Base-by-base conservation (phyloP, 2,797 vertebrate genomes). In the Silurus aristotelis region DNA sequence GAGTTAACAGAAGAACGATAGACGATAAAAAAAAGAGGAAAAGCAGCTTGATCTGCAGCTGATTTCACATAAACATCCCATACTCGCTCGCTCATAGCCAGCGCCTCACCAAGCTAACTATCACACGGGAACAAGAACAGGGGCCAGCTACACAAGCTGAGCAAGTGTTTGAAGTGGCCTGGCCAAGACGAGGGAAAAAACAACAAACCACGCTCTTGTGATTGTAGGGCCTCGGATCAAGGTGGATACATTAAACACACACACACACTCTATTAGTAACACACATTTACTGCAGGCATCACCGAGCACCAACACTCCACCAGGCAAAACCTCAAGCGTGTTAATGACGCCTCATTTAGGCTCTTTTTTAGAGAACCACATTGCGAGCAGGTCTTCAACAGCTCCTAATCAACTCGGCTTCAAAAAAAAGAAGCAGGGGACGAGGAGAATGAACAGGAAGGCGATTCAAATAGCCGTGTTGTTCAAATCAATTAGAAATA, bases 311-410 rank as follows among this genome's bases (percentile, higher is more conserved):
- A 38, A 22, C 38, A 46, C 31, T 72, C 10, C 70, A 48, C 27
- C 20, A 25, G 12, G 20, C 58, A n/a, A 38, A n/a, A 22, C 31
- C 58, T 61, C 19, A 31, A 46, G 8, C 4, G 90, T 78, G 93
- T 92, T 95, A 94, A 95, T 94, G 93, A 93, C 92, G 88, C 91
- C 91, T 92, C 82, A 91, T 95, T 95, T 93, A 92, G 88, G 71
- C 82, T 80, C 82, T 58, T 92, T 89, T 90, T 91, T 76, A 87
- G 78, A 84, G 78, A 88, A 93, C 92, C 93, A 93, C 89, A 86
- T 88, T 94, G 92, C 90, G 87, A 92, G 92, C 92, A 92, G 92
- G 89, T 92, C 91, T 89, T 90, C 92, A 94, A 95, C 93, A 91
- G 92, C 92, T 93, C 93, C 94, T 94, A 93, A 95, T 94, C 94